Base-by-base conservation (phyloP, 2,888 invertebrate genomes). In the Nomada flava region DNA sequence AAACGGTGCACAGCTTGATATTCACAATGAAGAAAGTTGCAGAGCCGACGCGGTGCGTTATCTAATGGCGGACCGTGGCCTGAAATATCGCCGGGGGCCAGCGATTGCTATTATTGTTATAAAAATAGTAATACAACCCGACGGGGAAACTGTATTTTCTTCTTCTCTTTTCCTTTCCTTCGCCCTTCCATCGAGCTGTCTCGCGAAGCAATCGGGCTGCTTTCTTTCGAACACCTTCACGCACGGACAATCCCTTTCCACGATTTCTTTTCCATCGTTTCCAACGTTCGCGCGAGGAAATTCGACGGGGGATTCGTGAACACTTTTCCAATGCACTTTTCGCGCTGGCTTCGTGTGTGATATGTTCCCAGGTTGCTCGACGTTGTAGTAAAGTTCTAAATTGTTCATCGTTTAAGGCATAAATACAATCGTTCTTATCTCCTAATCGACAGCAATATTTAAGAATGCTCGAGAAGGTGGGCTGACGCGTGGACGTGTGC, bases 401-500 rank as follows among this genome's bases (percentile, higher is more conserved):
- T 47, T 47, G 47, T 47, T 47, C 15, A 47, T 13, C 3, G 47
- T 15, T 47, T 47, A 47, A 47, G 11, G 47, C 15, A 15, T 47
- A 47, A 47, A 47, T 11, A 15, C 47, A 15, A 47, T 15, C 15
- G 15, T 15, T 47, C 47, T 15, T 47, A 13, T 15, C 15, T 10
- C 11, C 13, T 15, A 13, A 47, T 10, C 15, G 11, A 13, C 47
- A 47, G 15, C 47, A 13, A 47, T 47, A 0, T 15, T 53, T 2
- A 20, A 20, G 20, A 13, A 69, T 70, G 70, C 83, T 79, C 79
- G 76, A 83, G 84, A 75, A 73, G 70, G 57, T 20, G 62, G 23
- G 29, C 47, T 42, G 68, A 83, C 81, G 78, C 75, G 64, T 52
- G 82, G 78, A 79, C 77, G 29, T 88, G 86, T 87, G 88, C 88